phyloP scores from a whole-genome alignment of 2,797 vertebrate species.

The Enoplosus armatus region DNA sequence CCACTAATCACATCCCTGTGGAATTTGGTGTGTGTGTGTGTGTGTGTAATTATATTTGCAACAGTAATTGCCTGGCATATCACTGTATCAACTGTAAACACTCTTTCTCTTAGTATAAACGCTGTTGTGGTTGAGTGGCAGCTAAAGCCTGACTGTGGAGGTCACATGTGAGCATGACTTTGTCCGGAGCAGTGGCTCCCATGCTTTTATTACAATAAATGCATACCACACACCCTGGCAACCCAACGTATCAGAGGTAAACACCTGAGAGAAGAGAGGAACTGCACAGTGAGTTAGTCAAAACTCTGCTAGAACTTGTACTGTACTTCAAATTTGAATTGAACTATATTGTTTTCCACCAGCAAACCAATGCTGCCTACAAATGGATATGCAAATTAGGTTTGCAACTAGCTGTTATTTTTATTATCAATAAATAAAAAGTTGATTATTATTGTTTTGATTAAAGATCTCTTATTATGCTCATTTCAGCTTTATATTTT shows the following conservation, averaged over 20 bases:
- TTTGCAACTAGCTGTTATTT: too few species aligned
- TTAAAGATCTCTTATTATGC: too few species aligned
- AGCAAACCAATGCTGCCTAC: too few species aligned
- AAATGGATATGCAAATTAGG: too few species aligned
- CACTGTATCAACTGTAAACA: conserved; percentile 38
- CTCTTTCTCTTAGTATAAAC: conserved; percentile 18
- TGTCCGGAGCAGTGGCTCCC: conserved; percentile 14
- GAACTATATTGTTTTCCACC: too few species aligned
- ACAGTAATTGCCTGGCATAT: conserved; percentile 37
- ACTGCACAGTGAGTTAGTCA: neutral
- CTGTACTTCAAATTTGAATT: too few species aligned
- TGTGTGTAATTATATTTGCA: conserved; percentile 25
- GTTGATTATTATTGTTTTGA: neutral
- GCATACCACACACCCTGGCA: neutral
- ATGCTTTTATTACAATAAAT: conserved; percentile 20
- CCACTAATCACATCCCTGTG: conserved; percentile 42
- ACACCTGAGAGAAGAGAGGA: neutral
- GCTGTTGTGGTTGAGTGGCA: conserved; percentile 18
- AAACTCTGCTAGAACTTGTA: neutral
- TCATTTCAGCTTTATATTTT: too few species aligned
- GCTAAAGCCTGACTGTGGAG: conserved; percentile 2
- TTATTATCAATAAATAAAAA: neutral
- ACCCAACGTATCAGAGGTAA: conserved; percentile 4
- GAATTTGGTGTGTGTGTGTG: conserved; percentile 31
- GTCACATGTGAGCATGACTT: conserved; percentile 22